Conservation (phyloP, 2,888 invertebrate genomes). For the Melanotus villosus region DNA sequence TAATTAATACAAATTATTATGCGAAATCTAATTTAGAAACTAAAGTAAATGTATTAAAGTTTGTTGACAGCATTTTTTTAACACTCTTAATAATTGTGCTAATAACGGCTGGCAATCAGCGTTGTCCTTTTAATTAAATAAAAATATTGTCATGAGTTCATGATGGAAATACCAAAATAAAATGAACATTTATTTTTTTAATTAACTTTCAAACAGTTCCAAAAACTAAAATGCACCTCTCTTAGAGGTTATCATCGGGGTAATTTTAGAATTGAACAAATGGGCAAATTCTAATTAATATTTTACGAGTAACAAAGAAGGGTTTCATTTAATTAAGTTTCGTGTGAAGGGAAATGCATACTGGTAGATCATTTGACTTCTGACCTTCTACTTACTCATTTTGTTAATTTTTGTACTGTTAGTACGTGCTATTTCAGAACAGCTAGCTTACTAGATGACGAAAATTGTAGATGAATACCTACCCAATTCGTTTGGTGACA, state of each 20-base stretch:
- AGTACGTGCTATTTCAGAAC: no score
- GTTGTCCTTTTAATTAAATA: conserved; percentile 1
- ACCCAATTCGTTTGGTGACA: no score
- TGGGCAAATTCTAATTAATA: no score
- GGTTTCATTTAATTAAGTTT: conserved; percentile 3
- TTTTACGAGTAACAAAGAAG: background rate
- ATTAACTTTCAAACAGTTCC: no score
- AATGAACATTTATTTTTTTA: no score
- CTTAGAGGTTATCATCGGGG: no score
- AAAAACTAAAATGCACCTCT: no score
- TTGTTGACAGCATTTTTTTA: background rate
- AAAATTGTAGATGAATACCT: no score
- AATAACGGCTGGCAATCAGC: background rate
- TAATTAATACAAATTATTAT: background rate
- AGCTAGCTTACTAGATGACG: no score
- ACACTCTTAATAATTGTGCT: background rate
- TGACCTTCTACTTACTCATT: conserved; percentile 6
- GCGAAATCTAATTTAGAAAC: background rate
- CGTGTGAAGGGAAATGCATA: conserved; percentile 20
- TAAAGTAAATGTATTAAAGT: background rate
- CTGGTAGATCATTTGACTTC: background rate
- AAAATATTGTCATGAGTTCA: no score
- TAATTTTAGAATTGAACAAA: no score
- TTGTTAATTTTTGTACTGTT: background rate
- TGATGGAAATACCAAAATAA: no score